Base-by-base conservation (phyloP, 2,888 invertebrate genomes). In the Cyrtodaria siliqua region DNA sequence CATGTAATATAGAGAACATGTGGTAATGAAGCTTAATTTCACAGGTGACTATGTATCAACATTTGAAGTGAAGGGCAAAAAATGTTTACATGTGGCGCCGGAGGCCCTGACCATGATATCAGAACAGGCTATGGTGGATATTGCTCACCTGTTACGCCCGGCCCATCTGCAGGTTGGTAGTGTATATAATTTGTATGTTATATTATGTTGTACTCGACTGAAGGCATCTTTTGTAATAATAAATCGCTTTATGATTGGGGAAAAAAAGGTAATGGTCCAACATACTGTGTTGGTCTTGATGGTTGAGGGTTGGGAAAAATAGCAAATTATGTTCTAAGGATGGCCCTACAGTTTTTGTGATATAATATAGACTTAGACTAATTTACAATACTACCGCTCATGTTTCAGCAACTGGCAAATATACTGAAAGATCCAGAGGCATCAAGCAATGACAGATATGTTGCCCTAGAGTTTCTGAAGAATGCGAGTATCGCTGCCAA, bases 401-500 rank as follows among this genome's bases (percentile, higher is more conserved):
- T 50, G 49, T 80, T 82, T 1, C 82, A 93, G 92, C 92, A 92
- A 89, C 81, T 93, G 20, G 85, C 92, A 4, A 92, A 92, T 42
- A 93, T 93, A 50, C 75, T 93, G 52, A 89, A 91, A 62, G 93
- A 93, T 69, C 89, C 92, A 9, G 91, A 93, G 33, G 87, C 93
- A 0, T 93, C 93, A 1, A 85, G 86, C 49, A 93, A 93, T 85
- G 93, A 93, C 69, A 89, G 87, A 70, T 93, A 92, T 90, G 93
- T 93, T 24, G 93, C 93, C 0, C 80, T 93, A 49, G 93, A 93
- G 81, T 75, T 93, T 29, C 75, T 93, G 79, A 93, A 93, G 84
- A 93, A 93, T 87, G 93, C 93, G 14, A 91, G 91, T 78, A 91
- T 93, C 44, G 93, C 93, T 14, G 90, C 93, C n/a, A 89, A 86